Percentiles rank a stretch among this genome's conserved stretches.
phyloP scores from a whole-genome alignment of 2,888 invertebrate species.

The Teleogryllus oceanicus region DNA sequence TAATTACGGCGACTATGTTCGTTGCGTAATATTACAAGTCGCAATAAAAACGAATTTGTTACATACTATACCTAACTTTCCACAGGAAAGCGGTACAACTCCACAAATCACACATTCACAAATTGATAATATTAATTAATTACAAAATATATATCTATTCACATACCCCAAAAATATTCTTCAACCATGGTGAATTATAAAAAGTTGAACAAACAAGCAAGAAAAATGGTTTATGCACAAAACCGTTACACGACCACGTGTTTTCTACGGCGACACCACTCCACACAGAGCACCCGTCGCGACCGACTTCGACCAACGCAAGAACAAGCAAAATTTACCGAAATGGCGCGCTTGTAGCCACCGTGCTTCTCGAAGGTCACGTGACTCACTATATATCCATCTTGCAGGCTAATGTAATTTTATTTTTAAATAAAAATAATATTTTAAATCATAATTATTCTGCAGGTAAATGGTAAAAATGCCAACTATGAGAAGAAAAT shows the following conservation, averaged over 20 bases:
- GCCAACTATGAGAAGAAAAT: too few species aligned
- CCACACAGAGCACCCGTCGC: not conserved
- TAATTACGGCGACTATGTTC: too few species aligned
- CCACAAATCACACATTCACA: not conserved
- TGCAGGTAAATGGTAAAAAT: too few species aligned
- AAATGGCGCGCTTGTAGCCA: not conserved
- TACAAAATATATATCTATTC: too few species aligned
- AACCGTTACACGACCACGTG: not conserved
- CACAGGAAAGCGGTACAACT: not conserved
- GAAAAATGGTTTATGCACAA: not conserved
- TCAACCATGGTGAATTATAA: not conserved
- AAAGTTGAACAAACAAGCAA: not conserved
- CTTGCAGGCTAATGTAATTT: too few species aligned
- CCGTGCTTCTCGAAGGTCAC: not conserved
- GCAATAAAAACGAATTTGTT: not conserved
- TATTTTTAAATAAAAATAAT: too few species aligned
- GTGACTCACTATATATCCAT: not conserved
- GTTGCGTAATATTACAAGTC: not conserved
- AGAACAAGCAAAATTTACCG: not conserved
- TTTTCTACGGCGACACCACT: not conserved
- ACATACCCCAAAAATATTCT: constrained; percentile 23
- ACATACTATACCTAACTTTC: not conserved
- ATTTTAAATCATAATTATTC: too few species aligned
- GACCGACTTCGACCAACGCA: constrained; percentile 9
- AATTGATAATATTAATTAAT: not conserved